These are phyloP conservation scores for Eristalis intricaria DNA, from an alignment of 2,888 invertebrate genomes.

Conservation along the genomic window DNA sequence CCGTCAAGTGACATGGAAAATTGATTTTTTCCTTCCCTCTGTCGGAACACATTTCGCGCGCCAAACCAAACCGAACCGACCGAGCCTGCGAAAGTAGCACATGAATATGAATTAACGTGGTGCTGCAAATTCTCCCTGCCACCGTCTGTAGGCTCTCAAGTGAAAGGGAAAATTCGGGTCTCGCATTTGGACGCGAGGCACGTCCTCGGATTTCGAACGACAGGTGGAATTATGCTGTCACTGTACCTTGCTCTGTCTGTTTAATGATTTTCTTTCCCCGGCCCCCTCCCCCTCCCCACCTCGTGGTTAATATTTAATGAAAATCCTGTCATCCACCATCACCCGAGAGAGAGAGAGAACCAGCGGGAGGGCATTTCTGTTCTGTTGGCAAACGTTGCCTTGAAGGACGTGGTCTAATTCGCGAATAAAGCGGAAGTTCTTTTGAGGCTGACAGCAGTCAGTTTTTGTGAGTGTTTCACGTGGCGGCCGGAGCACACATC, in stretches of 20 bases:
- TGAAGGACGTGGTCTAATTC: conserved; percentile 62
- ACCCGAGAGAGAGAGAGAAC: not conserved
- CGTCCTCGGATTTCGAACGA: conserved; percentile 55
- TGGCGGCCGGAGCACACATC: conserved; percentile 4
- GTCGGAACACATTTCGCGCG: conserved; percentile 23
- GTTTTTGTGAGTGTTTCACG: conserved; percentile 32
- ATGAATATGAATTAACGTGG: conserved; percentile 41
- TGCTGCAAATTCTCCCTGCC: not conserved
- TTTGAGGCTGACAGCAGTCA: conserved; percentile 26
- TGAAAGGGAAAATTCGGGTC: conserved; percentile 6
- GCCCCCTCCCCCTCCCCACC: not conserved
- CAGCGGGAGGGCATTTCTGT: not conserved
- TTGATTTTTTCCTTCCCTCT: conserved; percentile 14
- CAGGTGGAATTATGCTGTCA: conserved; percentile 63
- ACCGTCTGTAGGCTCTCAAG: not conserved
- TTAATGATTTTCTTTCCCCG: conserved; percentile 43
- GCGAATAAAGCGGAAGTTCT: conserved; percentile 17
- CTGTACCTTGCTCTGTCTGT: conserved; percentile 51
- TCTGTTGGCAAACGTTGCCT: conserved; percentile 12
- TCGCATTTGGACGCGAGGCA: conserved; percentile 37
- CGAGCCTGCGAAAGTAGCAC: conserved; percentile 8
- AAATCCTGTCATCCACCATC: conserved; percentile 37
- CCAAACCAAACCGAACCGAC: not conserved
- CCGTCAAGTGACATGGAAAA: conserved; percentile 43
- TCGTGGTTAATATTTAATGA: conserved; percentile 56